A percentile compares a stretch with the other conserved stretches of the same genome.
These are phyloP conservation scores for Neoitamus cyanurus DNA, from an alignment of 2,888 invertebrate genomes.

Conservation along the genomic window DNA sequence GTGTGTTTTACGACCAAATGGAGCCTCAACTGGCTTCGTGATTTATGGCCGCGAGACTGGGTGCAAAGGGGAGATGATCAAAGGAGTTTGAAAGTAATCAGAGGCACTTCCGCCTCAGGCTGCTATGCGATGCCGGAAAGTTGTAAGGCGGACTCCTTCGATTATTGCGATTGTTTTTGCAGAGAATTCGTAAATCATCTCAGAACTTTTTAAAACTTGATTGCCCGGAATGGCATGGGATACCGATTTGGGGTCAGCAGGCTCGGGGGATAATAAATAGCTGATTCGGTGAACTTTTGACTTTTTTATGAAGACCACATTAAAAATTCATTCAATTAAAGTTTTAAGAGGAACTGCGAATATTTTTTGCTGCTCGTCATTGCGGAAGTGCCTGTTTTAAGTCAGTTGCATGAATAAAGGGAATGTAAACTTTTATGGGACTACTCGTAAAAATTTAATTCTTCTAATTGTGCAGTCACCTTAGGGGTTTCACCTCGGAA, in stretches of 20 bases:
- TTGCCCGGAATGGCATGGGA: neutral
- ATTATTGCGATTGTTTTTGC: slow-evolving; percentile 4
- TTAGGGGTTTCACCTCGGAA: too few relatives aligned
- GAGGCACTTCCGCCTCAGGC: neutral
- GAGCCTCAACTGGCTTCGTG: neutral
- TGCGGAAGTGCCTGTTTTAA: too few relatives aligned
- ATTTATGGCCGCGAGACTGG: neutral
- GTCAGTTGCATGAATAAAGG: too few relatives aligned
- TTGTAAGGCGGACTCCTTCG: neutral
- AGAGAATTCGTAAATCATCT: neutral
- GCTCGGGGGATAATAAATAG: neutral
- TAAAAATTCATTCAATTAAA: neutral
- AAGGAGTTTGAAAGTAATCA: neutral
- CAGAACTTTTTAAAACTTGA: neutral
- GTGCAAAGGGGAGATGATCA: neutral
- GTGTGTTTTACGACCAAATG: neutral
- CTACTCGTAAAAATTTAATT: too few relatives aligned
- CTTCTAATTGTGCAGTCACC: too few relatives aligned
- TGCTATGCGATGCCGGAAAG: neutral
- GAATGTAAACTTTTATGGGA: too few relatives aligned
- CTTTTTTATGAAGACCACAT: neutral
- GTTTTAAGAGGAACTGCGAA: too few relatives aligned
- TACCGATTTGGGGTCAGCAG: neutral
- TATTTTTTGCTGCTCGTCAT: too few relatives aligned
- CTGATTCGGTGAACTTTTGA: neutral